Evolutionary conservation across 2,797 vertebrate species (phyloP), one percentile per base, ranked within the genome.

Genomic region (Dipus sagitta): DNA sequence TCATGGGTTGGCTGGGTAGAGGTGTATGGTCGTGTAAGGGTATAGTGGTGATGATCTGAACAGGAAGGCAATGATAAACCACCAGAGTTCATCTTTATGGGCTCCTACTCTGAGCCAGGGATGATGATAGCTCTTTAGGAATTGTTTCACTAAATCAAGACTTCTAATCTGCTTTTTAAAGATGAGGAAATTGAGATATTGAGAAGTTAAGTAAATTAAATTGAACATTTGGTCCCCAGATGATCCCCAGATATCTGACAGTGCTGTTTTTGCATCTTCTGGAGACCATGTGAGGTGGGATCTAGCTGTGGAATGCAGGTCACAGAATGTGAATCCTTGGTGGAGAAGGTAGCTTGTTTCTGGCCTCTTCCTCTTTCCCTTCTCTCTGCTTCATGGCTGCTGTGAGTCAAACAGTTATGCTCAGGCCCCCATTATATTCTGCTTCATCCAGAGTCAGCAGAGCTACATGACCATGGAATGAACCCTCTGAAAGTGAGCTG

Each of bases 121-220:
- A 67, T 79, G 65, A 88, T 54, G 21, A 14, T 71, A 75, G 17
- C 20, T 23, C 54, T 65, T 91, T 75, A 71, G 52, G 38, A 34
- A 64, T 77, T 88, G 47, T 81, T 82, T 77, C 30, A 58, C 18
- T 80, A 67, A 92, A 77, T 92, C 23, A 85, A 86, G 47, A 80
- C 71, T 83, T 93, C 94, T 79, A 89, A 85, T 93, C 81, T 52
- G 52, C 26, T 68, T 72, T 91, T 94, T 75, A 78, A 14, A 86
- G 68, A 86, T 88, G 89, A 92, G 38, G 38, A 96, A 92, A 87
- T 74, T 76, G 79, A 94, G 80, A 54, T 32, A 42, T 26, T 82
- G 26, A 86, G n/a, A 91, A 28, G 7, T 47, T 76, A 85, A 86
- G 6, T 75, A 87, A 92, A 90, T 88, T 91, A 78, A 18, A 38